A percentile compares a stretch with the other conserved stretches of the same genome.
These are phyloP conservation scores for Vidua macroura DNA, from an alignment of 2,113 vertebrate genomes.

Conservation along the genomic window DNA sequence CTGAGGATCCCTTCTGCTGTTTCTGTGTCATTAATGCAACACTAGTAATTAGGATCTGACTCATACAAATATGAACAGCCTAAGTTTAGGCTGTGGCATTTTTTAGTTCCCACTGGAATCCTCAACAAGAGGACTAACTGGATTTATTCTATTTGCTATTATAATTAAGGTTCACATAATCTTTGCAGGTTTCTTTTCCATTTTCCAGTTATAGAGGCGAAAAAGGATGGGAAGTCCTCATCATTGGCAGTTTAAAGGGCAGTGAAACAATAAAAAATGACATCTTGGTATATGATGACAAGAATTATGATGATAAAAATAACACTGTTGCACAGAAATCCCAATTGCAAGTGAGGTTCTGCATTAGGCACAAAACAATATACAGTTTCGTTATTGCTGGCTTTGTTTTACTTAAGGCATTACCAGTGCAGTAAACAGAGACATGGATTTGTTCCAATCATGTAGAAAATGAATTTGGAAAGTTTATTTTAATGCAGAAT, in stretches of 20 bases:
- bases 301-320: neutral
- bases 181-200: neutral
- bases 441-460: neutral
- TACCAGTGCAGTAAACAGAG: neutral
- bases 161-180: conserved; percentile 18
- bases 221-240: neutral
- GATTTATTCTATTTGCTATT: conserved; percentile 34
- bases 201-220: neutral
- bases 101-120: neutral
- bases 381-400: neutral
- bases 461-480: neutral
- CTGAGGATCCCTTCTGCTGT: neutral
- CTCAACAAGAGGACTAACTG: neutral
- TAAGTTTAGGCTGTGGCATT: neutral
- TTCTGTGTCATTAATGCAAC: neutral
- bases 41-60: conserved; percentile 21
- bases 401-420: neutral
- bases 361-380: neutral
- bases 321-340: neutral
- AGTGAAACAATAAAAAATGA: neutral
- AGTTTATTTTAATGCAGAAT: neutral
- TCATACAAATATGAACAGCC: neutral
- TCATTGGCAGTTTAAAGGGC: neutral
- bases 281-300: neutral
- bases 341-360: neutral